phyloP scores from a whole-genome alignment of 2,113 vertebrate genomes.

The Leuciscus idus region DNA sequence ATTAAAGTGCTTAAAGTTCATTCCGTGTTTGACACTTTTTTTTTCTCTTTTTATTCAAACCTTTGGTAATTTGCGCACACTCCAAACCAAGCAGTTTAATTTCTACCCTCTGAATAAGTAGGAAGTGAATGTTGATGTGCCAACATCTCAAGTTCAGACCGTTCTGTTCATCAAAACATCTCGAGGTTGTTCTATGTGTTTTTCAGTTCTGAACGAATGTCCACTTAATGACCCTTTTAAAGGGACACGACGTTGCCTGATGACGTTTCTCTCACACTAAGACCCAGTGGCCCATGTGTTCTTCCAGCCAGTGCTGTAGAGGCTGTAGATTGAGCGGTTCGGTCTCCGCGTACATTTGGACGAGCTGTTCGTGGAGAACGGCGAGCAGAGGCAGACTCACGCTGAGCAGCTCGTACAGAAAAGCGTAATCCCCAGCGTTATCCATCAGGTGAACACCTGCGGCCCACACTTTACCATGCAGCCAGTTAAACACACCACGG shows the following conservation, averaged over 20 bases:
- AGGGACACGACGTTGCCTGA: not conserved
- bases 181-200: not conserved
- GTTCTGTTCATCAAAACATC: not conserved
- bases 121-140: not conserved
- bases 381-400: slow-evolving; percentile 88
- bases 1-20: slow-evolving; percentile 77
- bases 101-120: not conserved
- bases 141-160: slow-evolving; percentile 25
- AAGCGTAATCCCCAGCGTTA: slow-evolving; percentile 87
- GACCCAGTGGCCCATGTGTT: slow-evolving; percentile 72
- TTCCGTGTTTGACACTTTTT: slow-evolving; percentile 10
- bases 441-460: slow-evolving; percentile 83
- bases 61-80: slow-evolving; percentile 8
- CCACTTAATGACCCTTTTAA: not conserved
- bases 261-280: slow-evolving; percentile 53
- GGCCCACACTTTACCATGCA: slow-evolving; percentile 76
- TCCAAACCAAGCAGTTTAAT: slow-evolving; percentile 36
- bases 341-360: slow-evolving; percentile 85
- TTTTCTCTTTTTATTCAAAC: slow-evolving; percentile 31
- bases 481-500: slow-evolving; percentile 78
- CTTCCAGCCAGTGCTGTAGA: slow-evolving; percentile 80
- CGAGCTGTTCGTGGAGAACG: slow-evolving; percentile 84
- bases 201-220: not conserved
- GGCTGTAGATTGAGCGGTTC: slow-evolving; percentile 76
- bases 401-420: slow-evolving; percentile 91